Percentiles rank a stretch among this genome's conserved stretches.
Evolutionary conservation across 2,888 invertebrate species (phyloP).

Genomic region (Candidula unifasciata): DNA sequence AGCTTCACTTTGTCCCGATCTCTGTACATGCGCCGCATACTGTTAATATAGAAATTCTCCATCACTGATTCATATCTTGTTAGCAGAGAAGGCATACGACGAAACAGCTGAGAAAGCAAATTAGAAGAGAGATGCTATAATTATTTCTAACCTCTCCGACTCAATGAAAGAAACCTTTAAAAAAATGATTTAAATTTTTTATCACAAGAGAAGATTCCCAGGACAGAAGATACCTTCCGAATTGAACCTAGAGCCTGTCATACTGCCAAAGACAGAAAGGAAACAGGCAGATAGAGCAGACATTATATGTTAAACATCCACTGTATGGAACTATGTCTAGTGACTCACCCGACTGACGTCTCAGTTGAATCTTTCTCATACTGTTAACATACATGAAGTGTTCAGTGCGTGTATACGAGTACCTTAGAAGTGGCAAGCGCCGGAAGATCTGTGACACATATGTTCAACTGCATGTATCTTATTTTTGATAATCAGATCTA

Average conservation of each 20-base stretch:
- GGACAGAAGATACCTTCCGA: no score
- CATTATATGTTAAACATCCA: background rate
- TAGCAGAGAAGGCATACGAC: slow-evolving; percentile 43
- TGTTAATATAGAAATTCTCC: slow-evolving; percentile 53
- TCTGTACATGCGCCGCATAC: slow-evolving; percentile 51
- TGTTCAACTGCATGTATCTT: background rate
- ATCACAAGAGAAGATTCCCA: no score
- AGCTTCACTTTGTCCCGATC: slow-evolving; percentile 37
- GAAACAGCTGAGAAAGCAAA: slow-evolving; percentile 49
- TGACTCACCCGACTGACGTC: slow-evolving; percentile 38
- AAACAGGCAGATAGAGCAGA: background rate
- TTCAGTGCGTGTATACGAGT: slow-evolving; percentile 24
- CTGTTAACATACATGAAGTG: slow-evolving; percentile 46
- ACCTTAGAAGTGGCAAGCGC: slow-evolving; percentile 40
- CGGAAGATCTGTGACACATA: slow-evolving; percentile 41
- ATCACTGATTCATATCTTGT: slow-evolving; percentile 35
- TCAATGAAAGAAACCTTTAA: background rate
- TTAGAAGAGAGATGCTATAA: background rate
- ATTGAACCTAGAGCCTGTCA: no score
- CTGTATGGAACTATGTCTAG: background rate
- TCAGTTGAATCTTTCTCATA: slow-evolving; percentile 48
- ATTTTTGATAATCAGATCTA: background rate
- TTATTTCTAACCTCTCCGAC: background rate
- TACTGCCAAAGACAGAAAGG: background rate
- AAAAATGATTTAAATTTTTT: background rate